Conservation (phyloP, 1,140 invertebrate genomes). For the Bombus breviceps region DNA sequence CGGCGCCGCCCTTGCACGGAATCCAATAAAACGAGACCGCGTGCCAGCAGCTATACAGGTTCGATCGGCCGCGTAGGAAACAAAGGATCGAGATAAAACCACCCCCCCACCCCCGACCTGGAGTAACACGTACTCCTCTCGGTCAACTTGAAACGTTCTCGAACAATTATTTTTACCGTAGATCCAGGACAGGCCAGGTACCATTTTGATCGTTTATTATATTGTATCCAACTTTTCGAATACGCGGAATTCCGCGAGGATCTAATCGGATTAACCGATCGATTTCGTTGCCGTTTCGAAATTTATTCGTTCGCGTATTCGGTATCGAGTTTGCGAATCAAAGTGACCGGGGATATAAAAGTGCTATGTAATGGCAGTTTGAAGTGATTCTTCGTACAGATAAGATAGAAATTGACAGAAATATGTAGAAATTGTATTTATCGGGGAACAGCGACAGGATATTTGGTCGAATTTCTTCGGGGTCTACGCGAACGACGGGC, state of each 20-base stretch:
- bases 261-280: neutral
- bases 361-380: neutral
- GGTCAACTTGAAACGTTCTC: constrained; percentile 31
- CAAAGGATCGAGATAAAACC: constrained; percentile 63
- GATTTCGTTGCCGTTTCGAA: neutral
- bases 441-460: neutral
- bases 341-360: neutral
- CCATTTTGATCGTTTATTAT: neutral
- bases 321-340: neutral
- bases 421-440: neutral
- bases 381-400: neutral
- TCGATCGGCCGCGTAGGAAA: constrained; percentile 59
- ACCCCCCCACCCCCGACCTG: constrained; percentile 42
- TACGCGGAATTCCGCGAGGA: neutral
- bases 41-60: constrained; percentile 51
- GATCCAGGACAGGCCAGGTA: neutral
- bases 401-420: neutral
- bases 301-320: neutral
- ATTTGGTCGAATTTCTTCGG: constrained; percentile 4
- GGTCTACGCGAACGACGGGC: neutral
- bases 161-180: constrained; percentile 54
- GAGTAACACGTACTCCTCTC: constrained; percentile 40
- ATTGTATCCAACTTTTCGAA: neutral
- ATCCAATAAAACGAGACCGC: constrained; percentile 67
- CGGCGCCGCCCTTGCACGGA: constrained; percentile 64